A percentile compares a stretch with the other conserved stretches of the same genome.
These are phyloP conservation scores for Furnarius figulus DNA, from an alignment of 2,113 vertebrate genomes.

Conservation along the genomic window DNA sequence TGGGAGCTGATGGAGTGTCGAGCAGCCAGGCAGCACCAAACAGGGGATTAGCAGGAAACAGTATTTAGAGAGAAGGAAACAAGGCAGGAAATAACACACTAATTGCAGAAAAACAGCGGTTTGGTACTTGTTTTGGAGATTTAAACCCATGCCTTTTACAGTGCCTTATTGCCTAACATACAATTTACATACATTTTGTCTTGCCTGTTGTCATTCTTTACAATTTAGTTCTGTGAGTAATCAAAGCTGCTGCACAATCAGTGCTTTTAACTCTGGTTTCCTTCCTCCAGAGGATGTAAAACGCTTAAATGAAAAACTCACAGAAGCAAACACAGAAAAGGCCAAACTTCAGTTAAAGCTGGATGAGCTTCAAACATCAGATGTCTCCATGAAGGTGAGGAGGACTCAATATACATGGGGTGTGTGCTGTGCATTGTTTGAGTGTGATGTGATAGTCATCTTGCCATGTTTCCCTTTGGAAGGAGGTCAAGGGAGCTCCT, in stretches of 20 bases:
- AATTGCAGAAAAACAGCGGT: background rate
- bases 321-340: slow-evolving; percentile 85
- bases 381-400: slow-evolving; percentile 90
- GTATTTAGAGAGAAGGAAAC: background rate
- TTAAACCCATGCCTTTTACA: background rate
- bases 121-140: background rate
- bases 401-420: background rate
- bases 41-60: background rate
- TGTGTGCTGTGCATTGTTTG: background rate
- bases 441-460: background rate
- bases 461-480: background rate
- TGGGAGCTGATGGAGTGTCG: background rate
- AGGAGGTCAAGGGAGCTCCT: background rate
- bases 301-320: slow-evolving; percentile 87
- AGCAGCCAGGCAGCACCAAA: background rate
- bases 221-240: background rate
- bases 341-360: slow-evolving; percentile 88
- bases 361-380: slow-evolving; percentile 93
- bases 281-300: slow-evolving; percentile 85
- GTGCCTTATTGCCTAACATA: background rate
- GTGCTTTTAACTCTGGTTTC: background rate
- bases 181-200: background rate
- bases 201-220: background rate
- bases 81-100: background rate
- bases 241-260: background rate